These are phyloP conservation scores for Gavia stellata DNA, from an alignment of 2,113 vertebrate genomes.

Conservation along the genomic window DNA sequence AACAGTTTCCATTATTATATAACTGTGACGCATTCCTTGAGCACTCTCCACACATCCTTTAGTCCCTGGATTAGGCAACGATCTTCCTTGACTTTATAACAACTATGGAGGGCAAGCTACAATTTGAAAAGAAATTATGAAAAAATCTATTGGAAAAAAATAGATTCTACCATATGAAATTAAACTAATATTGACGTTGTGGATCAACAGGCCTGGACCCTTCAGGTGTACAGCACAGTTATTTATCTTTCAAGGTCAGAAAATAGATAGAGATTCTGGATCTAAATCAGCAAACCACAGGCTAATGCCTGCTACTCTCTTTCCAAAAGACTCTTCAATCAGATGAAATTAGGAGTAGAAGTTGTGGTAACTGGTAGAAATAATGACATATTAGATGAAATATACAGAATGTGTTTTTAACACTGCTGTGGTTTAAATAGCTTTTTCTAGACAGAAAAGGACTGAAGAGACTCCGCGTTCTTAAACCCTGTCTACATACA, in stretches of 20 bases:
- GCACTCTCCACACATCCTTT: background rate
- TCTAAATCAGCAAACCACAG: background rate
- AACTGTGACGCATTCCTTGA: background rate
- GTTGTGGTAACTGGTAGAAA: background rate
- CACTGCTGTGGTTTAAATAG: background rate
- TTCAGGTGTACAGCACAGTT: background rate
- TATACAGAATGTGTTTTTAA: background rate
- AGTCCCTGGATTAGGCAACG: background rate
- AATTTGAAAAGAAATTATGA: background rate
- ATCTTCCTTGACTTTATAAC: background rate
- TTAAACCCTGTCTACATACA: background rate
- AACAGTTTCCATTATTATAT: background rate
- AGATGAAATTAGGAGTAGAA: background rate
- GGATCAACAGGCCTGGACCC: background rate
- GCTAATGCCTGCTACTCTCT: background rate
- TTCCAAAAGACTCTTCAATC: background rate
- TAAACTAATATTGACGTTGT: background rate
- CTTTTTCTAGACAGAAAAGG: background rate
- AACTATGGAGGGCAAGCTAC: background rate
- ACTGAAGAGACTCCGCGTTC: background rate
- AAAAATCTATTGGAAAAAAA: background rate
- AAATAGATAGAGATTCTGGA: background rate
- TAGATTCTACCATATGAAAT: background rate
- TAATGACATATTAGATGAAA: background rate
- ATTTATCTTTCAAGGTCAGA: background rate